Percentiles rank a stretch among this genome's conserved stretches.
Conservation (phyloP, 2,113 vertebrate species). For the Catharus fuscescens region DNA sequence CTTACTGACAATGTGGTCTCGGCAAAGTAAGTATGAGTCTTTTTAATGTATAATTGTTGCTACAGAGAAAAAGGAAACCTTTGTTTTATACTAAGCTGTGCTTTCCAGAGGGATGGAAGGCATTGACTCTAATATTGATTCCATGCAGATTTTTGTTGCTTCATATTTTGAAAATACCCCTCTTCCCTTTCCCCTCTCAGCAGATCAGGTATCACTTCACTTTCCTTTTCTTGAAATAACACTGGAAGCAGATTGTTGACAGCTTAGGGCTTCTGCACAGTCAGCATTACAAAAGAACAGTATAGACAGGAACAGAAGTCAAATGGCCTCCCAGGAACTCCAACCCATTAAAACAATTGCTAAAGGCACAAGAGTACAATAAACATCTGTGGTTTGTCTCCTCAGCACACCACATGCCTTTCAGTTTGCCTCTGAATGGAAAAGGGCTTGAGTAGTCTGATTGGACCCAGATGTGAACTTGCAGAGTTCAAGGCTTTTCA, state of each 20-base stretch:
- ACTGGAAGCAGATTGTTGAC: slow-evolving; percentile 55
- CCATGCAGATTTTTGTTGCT: slow-evolving; percentile 39
- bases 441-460: neutral
- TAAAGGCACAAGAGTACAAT: slow-evolving; percentile 39
- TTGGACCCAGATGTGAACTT: slow-evolving; percentile 29
- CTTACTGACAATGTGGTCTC: slow-evolving; percentile 53
- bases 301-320: slow-evolving; percentile 67
- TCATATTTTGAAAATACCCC: slow-evolving; percentile 32
- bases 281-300: slow-evolving; percentile 55
- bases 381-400: slow-evolving; percentile 59
- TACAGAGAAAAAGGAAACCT: neutral
- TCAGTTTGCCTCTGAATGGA: slow-evolving; percentile 3
- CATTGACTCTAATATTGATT: slow-evolving; percentile 43
- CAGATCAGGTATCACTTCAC: slow-evolving; percentile 51
- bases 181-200: neutral
- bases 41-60: slow-evolving; percentile 50
- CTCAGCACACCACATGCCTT: neutral
- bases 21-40: slow-evolving; percentile 33
- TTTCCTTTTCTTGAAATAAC: slow-evolving; percentile 54
- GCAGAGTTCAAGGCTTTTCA: neutral
- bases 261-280: slow-evolving; percentile 54
- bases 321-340: slow-evolving; percentile 62
- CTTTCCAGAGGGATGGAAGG: slow-evolving; percentile 7
- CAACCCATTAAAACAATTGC: slow-evolving; percentile 71
- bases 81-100: neutral